These are phyloP conservation scores for Tachina grossa DNA, from an alignment of 2,888 invertebrate genomes.

Conservation along the genomic window DNA sequence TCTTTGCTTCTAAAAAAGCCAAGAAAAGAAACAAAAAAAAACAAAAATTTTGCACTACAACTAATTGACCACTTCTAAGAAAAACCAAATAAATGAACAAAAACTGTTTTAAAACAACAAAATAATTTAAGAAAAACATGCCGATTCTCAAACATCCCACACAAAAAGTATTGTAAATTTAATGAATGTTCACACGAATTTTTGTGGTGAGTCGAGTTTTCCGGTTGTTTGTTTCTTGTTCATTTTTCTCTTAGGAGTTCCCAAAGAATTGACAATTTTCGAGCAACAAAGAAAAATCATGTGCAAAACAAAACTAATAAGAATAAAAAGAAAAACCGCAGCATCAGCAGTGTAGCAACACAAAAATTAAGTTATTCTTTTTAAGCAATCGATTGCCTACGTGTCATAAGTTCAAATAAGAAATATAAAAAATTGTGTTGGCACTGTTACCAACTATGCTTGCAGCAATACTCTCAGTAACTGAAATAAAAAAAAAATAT, in stretches of 20 bases:
- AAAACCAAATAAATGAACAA: background rate
- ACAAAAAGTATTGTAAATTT: constrained; percentile 6
- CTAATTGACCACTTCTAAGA: constrained; percentile 1
- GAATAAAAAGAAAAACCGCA: constrained; percentile 12
- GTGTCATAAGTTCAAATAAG: constrained; percentile 64
- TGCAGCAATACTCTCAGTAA: background rate
- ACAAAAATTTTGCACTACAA: constrained; percentile 40
- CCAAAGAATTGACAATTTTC: constrained; percentile 46
- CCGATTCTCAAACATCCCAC: background rate
- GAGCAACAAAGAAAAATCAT: constrained; percentile 16
- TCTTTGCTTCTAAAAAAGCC: background rate
- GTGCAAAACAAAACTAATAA: background rate
- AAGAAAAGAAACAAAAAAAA: background rate
- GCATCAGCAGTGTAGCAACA: background rate
- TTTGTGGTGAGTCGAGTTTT: constrained; percentile 33
- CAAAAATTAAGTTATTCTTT: constrained; percentile 12
- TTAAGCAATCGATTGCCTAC: constrained; percentile 49
- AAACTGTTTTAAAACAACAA: background rate
- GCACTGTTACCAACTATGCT: constrained; percentile 19
- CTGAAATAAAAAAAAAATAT: background rate
- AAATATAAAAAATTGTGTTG: constrained; percentile 43
- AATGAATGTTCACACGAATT: constrained; percentile 29
- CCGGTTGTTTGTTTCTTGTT: constrained; percentile 4
- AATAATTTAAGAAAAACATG: constrained; percentile 10
- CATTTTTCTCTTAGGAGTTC: constrained; percentile 35